Evolutionary conservation across 2,888 invertebrate species (phyloP).

Genomic region (Dromius quadrimaculatus): DNA sequence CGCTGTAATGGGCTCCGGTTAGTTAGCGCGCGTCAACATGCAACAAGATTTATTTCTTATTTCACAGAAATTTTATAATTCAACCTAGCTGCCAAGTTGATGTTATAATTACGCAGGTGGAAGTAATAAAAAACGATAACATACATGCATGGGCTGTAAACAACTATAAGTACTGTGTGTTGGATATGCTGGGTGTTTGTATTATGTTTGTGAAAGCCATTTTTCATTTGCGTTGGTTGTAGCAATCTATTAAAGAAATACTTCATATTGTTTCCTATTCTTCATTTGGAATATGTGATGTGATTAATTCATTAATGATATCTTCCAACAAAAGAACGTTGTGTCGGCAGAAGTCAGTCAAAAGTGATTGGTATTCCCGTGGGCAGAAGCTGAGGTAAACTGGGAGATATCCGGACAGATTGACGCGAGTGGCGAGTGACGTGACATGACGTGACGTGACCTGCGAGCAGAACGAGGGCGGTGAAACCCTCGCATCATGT

Average conservation of each 20-base stretch:
- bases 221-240: too few relatives aligned
- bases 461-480: constrained; percentile 15
- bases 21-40: constrained; percentile 42
- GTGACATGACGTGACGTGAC: constrained; percentile 27
- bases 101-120: constrained; percentile 53
- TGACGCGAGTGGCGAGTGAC: constrained; percentile 8
- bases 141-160: constrained; percentile 39
- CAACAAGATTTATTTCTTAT: constrained; percentile 53
- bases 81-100: constrained; percentile 50
- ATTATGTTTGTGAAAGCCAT: neutral
- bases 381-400: constrained; percentile 4
- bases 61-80: constrained; percentile 53
- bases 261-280: too few relatives aligned
- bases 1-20: constrained; percentile 8
- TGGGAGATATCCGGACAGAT: constrained; percentile 15
- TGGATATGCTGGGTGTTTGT: constrained; percentile 1
- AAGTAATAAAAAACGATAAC: constrained; percentile 52
- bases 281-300: too few relatives aligned
- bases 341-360: too few relatives aligned
- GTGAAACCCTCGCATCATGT: neutral
- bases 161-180: neutral
- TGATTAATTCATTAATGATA: too few relatives aligned
- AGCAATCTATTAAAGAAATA: too few relatives aligned
- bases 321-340: too few relatives aligned
- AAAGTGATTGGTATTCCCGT: constrained; percentile 15